Evolutionary conservation across 2,797 vertebrate genomes (phyloP), one percentile per base, ranked within the genome.

Genomic region (Carduelis carduelis): DNA sequence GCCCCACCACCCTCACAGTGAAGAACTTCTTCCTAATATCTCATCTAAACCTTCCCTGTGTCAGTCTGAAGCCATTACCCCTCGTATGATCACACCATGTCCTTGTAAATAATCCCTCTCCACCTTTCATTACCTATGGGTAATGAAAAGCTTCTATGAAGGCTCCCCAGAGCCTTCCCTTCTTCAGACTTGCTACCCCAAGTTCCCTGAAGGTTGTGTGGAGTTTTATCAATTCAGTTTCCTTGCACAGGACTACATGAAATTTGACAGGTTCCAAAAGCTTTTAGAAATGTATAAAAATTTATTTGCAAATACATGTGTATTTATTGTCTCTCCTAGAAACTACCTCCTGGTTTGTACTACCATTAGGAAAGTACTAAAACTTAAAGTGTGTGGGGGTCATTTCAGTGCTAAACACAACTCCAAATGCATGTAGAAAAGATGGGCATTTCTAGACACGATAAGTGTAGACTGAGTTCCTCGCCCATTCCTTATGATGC

Each of bases 331-430:
- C 19, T 41, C 5, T 28, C 30, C n/a, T n/a, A 79, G 44, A 83
- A 66, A 39, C 6, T 77, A 21, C 41, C 21, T 26, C 19, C 24
- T 59, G 21, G 7, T 60, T 84, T 52, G 12, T 47, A 27, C 24
- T 80, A 28, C 47, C 27, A 9, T 6, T 83, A 50, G 22, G 20
- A 87, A 81, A 87, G 8, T 27, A 78, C 21, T 19, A 16, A 59
- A 24, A 37, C 19, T 23, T 66, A 9, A 30, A 65, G 11, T 8
- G 14, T 4, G 1, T 0, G 5, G 0, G 19, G 3, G 30, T 41
- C 32, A 41, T 80, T 81, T 89, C 34, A 52, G 16, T 65, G 44
- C 66, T 34, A 71, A 89, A 86, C 21, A 53, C 32, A 57, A 10
- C 7, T 78, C 63, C 20, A 61, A 83, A 63, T 44, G 10, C 18